A percentile compares a stretch with the other conserved stretches of the same genome.
Conservation (phyloP, 2,797 vertebrate species). For the Gymnocypris eckloni region DNA sequence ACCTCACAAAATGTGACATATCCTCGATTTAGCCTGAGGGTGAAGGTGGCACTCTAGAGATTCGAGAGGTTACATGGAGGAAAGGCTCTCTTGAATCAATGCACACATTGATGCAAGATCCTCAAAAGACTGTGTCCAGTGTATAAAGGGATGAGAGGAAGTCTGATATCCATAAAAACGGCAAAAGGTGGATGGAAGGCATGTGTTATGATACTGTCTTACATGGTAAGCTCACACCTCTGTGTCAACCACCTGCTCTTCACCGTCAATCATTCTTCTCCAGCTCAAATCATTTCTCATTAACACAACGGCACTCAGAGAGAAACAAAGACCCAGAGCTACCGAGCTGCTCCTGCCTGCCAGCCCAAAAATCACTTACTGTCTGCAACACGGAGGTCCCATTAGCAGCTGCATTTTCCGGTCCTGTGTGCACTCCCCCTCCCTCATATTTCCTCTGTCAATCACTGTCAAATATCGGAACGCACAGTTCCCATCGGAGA, state of each 20-base stretch:
- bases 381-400: slow-evolving; percentile 22
- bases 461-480: slow-evolving; percentile 21
- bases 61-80: slow-evolving; percentile 26
- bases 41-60: slow-evolving; percentile 13
- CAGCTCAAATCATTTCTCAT: slow-evolving; percentile 40
- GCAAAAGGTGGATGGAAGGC: slow-evolving; percentile 14
- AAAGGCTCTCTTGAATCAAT: neutral
- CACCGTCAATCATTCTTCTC: slow-evolving; percentile 44
- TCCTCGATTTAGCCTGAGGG: slow-evolving; percentile 59
- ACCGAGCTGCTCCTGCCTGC: slow-evolving; percentile 20
- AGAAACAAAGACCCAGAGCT: slow-evolving; percentile 20
- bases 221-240: slow-evolving; percentile 65
- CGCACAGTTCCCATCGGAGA: slow-evolving; percentile 25
- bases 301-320: slow-evolving; percentile 17
- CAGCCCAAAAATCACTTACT: slow-evolving; percentile 41
- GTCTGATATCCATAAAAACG: neutral
- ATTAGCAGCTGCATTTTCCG: slow-evolving; percentile 41
- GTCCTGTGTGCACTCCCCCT: slow-evolving; percentile 2
- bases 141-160: neutral
- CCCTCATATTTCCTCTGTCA: slow-evolving; percentile 35
- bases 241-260: slow-evolving; percentile 71
- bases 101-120: neutral
- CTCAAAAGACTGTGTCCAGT: neutral
- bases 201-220: slow-evolving; percentile 59
- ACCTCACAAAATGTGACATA: slow-evolving; percentile 65